Evolutionary conservation across 2,888 invertebrate genomes (phyloP).

Genomic region (Thecocarcelia acutangulata): DNA sequence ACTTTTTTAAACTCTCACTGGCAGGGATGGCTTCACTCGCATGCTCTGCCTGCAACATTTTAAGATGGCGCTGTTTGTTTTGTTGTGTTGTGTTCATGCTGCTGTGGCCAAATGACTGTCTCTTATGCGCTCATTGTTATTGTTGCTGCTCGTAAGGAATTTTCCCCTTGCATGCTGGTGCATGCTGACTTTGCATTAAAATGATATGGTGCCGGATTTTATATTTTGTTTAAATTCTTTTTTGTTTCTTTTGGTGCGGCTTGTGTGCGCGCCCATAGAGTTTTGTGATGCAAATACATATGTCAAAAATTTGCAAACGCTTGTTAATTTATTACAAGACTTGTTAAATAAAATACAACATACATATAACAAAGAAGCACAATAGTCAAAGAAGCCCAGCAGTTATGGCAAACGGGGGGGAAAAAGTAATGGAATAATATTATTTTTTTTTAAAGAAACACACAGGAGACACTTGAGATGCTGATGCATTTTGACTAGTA

Average conservation of each 20-base stretch:
- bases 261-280: constrained; percentile 56
- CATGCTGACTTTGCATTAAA: constrained; percentile 61
- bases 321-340: constrained; percentile 72
- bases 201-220: constrained; percentile 30
- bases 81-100: background rate
- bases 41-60: constrained; percentile 34
- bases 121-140: constrained; percentile 45
- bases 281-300: constrained; percentile 71
- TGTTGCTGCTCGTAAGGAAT: constrained; percentile 45
- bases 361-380: constrained; percentile 21
- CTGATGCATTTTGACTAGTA: constrained; percentile 63
- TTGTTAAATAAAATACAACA: constrained; percentile 69
- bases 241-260: constrained; percentile 22
- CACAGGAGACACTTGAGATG: constrained; percentile 61
- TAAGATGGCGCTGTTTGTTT: constrained; percentile 41
- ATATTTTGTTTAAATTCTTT: constrained; percentile 21
- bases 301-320: constrained; percentile 72
- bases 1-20: constrained; percentile 36
- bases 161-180: background rate
- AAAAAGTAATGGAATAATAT: constrained; percentile 8
- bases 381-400: background rate
- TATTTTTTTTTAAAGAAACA: constrained; percentile 34
- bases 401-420: background rate
- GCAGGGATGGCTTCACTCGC: constrained; percentile 16
- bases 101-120: constrained; percentile 50